A percentile compares a stretch with the other conserved stretches of the same genome.
Conservation (phyloP, 2,113 vertebrate species). For the Delphinus delphis region DNA sequence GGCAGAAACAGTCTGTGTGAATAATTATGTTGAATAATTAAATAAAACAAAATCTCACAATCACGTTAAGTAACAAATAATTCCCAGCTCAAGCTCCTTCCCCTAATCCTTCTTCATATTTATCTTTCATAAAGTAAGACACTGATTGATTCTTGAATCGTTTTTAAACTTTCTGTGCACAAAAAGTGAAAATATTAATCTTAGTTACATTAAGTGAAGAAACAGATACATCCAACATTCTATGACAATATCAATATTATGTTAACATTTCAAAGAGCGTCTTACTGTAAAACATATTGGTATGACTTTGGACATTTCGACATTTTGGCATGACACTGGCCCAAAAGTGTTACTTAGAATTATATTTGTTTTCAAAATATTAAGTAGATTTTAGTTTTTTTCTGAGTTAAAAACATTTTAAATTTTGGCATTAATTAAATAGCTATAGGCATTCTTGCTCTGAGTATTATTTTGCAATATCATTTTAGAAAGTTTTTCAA, state of each 20-base stretch:
- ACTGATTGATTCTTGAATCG: neutral
- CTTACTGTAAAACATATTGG: neutral
- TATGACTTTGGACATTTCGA: neutral
- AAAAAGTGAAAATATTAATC: constrained; percentile 4
- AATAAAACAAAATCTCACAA: constrained; percentile 56
- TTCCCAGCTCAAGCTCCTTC: neutral
- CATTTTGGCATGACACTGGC: neutral
- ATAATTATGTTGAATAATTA: constrained; percentile 57
- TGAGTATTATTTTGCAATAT: neutral
- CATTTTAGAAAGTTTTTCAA: neutral
- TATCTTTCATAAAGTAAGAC: neutral
- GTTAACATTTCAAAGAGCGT: neutral
- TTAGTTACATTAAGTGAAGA: neutral
- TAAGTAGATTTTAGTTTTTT: neutral
- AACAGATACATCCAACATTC: neutral
- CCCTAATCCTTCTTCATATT: neutral
- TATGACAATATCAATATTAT: neutral
- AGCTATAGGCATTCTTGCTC: neutral
- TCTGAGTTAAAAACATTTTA: constrained; percentile 11
- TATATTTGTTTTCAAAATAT: neutral
- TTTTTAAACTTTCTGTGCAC: neutral
- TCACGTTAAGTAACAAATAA: neutral
- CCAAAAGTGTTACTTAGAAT: neutral
- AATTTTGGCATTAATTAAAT: neutral
- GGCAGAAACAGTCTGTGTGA: neutral